phyloP scores from a whole-genome alignment of 2,113 vertebrate genomes.

The Indicator maculatus region DNA sequence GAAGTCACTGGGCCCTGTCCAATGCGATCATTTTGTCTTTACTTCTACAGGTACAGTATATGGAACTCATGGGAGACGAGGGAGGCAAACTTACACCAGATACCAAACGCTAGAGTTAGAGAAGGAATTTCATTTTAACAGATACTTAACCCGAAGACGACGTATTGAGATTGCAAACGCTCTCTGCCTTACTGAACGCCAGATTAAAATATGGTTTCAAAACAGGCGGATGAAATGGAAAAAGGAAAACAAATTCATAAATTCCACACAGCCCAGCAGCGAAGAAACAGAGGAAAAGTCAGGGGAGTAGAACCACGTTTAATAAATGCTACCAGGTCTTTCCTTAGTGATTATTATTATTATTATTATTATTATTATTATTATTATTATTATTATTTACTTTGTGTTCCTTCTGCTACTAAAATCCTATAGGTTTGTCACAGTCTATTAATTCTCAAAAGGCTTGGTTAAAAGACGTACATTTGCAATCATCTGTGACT shows the following conservation, averaged over 20 bases:
- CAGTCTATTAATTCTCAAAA: slow-evolving; percentile 57
- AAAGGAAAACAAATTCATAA: slow-evolving; percentile 87
- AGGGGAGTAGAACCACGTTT: slow-evolving; percentile 77
- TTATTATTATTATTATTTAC: slow-evolving; percentile 62
- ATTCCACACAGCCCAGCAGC: slow-evolving; percentile 81
- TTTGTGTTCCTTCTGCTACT: slow-evolving; percentile 47
- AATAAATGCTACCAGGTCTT: slow-evolving; percentile 67
- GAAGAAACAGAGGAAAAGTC: slow-evolving; percentile 83
- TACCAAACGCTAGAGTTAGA: slow-evolving; percentile 88
- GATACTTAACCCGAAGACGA: slow-evolving; percentile 86
- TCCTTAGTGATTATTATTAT: slow-evolving; percentile 45
- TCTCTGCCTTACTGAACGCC: slow-evolving; percentile 86
- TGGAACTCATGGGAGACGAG: slow-evolving; percentile 83
- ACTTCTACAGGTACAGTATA: slow-evolving; percentile 82
- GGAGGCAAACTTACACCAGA: slow-evolving; percentile 86
- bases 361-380: slow-evolving; percentile 55
- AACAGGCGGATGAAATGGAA: slow-evolving; percentile 89
- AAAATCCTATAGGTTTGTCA: slow-evolving; percentile 51
- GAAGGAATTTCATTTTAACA: slow-evolving; percentile 88
- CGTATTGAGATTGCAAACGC: slow-evolving; percentile 87
- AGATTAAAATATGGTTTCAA: slow-evolving; percentile 91
- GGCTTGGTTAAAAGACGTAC: slow-evolving; percentile 67
- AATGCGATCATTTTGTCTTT: slow-evolving; percentile 67
- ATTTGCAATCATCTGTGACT: slow-evolving; percentile 67
- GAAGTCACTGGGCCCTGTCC: slow-evolving; percentile 60